A percentile compares a stretch with the other conserved stretches of the same genome.
Conservation (phyloP, 2,113 vertebrate species). For the Perca fluviatilis region DNA sequence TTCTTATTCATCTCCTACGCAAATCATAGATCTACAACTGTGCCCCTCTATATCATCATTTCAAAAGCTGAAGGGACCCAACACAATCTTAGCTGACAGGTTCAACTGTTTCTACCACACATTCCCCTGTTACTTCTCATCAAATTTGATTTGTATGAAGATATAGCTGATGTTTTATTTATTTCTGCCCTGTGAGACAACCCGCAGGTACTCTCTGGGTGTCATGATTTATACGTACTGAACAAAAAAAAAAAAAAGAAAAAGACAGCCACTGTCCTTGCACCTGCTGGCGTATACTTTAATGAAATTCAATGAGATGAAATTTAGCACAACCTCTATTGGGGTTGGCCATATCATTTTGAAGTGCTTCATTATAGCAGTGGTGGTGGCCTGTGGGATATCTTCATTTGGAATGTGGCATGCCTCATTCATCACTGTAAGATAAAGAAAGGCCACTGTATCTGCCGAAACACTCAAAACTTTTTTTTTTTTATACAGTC, state of each 20-base stretch:
- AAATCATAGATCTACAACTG: conserved; percentile 44
- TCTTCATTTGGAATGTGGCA: conserved; percentile 71
- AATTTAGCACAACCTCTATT: conserved; percentile 82
- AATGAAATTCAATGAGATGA: conserved; percentile 86
- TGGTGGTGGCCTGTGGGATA: conserved; percentile 75
- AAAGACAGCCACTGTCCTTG: conserved; percentile 79
- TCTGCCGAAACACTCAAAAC: conserved; percentile 33
- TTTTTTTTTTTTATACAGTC: conserved; percentile 29
- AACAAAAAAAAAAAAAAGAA: conserved; percentile 48
- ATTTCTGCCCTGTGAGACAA: conserved; percentile 75
- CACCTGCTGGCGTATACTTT: conserved; percentile 80
- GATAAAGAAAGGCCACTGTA: conserved; percentile 57
- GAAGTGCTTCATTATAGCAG: conserved; percentile 83
- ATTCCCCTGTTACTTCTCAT: conserved; percentile 71
- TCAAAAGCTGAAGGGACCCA: conserved; percentile 42
- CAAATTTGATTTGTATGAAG: conserved; percentile 78
- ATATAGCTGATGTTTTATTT: conserved; percentile 82
- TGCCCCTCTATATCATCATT: conserved; percentile 29
- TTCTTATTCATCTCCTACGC: conserved; percentile 1
- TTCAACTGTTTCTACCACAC: conserved; percentile 54
- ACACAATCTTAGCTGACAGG: conserved; percentile 59
- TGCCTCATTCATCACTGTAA: conserved; percentile 73
- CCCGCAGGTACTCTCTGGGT: conserved; percentile 80
- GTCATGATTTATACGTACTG: conserved; percentile 81
- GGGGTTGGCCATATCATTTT: conserved; percentile 81